Evolutionary conservation across 2,888 invertebrate genomes (phyloP), one percentile per base, ranked within the genome.

Genomic region (Drosophila birchii): DNA sequence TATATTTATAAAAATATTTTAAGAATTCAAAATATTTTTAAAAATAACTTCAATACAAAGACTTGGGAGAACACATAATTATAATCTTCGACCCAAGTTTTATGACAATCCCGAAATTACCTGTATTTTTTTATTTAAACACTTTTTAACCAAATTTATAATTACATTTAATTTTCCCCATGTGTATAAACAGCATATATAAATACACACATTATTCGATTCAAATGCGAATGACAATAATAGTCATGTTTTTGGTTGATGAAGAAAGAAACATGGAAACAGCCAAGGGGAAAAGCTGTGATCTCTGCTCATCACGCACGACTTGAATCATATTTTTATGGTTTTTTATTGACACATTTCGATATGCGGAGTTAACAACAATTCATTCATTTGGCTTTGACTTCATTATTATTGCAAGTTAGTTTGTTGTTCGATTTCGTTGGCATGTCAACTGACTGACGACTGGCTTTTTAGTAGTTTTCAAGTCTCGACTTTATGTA

Each of bases 281-380:
- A 4, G n/a, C 11, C n/a, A 6, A 39, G 63, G 44, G 57, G 1
- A 54, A 41, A 23, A 38, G 51, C 54, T 69, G 57, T 70, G 77
- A 73, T 78, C 81, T 61, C 45, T 79, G 64, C 63, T 66, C 76
- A 78, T 75, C 80, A 74, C 68, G 75, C 73, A 75, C 82, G 72
- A 78, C 62, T 76, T 68, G 53, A 73, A 82, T 81, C 79, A 84
- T 85, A 86, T 81, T 84, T 84, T 73, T 81, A 84, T 84, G 71
- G 76, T 80, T 80, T 86, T 84, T 86, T 83, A 86, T 86, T 79
- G 81, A 68, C 80, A 58, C 69, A 78, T 79, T 78, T 77, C 45
- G 79, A 80, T 83, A 54, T 75, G 67, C 43, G 63, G 60, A 70
- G 76, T 78, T 81, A 81, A 82, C 80, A 83, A 76, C 53, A 64